Evolutionary conservation across 2,797 vertebrate species (phyloP), one percentile per base, ranked within the genome.

Genomic region (Stomatorhinus walkeri): DNA sequence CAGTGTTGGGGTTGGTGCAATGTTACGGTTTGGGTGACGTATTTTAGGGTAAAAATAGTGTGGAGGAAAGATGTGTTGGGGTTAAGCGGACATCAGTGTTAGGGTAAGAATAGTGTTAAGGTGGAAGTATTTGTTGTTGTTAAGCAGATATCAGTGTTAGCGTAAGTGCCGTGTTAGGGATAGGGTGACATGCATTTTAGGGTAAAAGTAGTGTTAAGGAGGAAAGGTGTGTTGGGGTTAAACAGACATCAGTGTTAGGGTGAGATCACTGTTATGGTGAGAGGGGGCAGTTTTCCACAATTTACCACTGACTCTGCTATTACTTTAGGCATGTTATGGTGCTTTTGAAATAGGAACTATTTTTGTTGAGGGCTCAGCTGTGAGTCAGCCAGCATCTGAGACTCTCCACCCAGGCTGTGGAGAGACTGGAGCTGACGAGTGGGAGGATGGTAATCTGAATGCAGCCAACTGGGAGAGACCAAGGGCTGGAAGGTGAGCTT

Each of bases 361-460:
- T 24, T 49, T 83, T 83, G 79, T 83, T 83, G 79, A 83, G 36
- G 76, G 16, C 84, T 85, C 28, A 14, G 32, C 85, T 56, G 85
- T 54, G 22, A 86, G 85, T 54, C 48, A 86, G 48, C 48, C 49
- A 32, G 51, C 28, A 12, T 51, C 51, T 52, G 85, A 16, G 24
- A 86, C 3, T 19, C 49, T 32, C 85, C 24, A 36, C 85, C 85
- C 51, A 51, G 85, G 2, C 49, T 22, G 84, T 28, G 84, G 46
- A 85, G 46, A 6, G 84, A 22, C 22, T 28, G 24, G 24, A 52
- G 22, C 48, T 54, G 24, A 19, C 0, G 8, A 32, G 28, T 49
- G 48, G 49, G 85, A 86, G 49, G 28, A 56, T 32, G 24, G 12
- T 19, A n/a, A 54, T 54, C 49, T 16, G 24, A 32, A 51, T 49